phyloP scores from a whole-genome alignment of 2,888 invertebrate genomes.

The Periphyllus acericola region DNA sequence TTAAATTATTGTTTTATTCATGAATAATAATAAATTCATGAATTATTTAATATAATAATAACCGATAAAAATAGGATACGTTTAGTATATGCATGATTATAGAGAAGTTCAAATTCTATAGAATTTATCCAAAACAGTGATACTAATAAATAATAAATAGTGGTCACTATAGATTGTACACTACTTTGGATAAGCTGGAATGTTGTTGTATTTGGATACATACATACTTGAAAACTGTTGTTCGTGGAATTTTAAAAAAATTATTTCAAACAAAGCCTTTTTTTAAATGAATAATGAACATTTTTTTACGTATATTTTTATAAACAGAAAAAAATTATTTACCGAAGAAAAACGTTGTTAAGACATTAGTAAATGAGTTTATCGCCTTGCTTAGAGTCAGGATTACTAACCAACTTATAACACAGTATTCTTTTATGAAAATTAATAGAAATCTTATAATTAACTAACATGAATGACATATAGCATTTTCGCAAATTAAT shows the following conservation, averaged over 20 bases:
- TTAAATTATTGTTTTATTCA: no score
- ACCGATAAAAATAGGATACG: no score
- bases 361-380: not conserved
- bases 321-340: not conserved
- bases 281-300: not conserved
- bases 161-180: no score
- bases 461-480: not conserved
- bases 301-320: not conserved
- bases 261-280: not conserved
- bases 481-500: not conserved
- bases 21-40: no score
- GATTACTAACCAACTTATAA: not conserved
- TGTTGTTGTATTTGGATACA: no score
- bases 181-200: no score
- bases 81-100: no score
- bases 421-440: not conserved
- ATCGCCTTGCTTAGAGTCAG: not conserved
- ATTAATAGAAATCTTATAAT: not conserved
- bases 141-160: no score
- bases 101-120: no score
- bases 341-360: not conserved
- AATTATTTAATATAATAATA: no score
- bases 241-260: not conserved
- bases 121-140: no score
- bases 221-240: not conserved